These are phyloP conservation scores for Ceramica pisi DNA, from an alignment of 2,888 invertebrate genomes.

Conservation along the genomic window DNA sequence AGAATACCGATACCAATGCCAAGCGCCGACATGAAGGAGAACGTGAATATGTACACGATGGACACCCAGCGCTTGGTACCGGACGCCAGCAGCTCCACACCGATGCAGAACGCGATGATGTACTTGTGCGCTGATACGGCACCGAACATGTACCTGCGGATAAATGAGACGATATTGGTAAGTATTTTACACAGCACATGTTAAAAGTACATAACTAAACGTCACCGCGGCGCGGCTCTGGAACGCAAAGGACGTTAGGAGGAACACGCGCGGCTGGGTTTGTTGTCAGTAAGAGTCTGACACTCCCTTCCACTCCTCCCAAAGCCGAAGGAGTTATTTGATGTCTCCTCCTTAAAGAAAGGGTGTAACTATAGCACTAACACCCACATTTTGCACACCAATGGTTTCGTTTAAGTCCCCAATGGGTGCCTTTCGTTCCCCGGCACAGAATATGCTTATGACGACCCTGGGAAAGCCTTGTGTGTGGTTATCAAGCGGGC, in stretches of 20 bases:
- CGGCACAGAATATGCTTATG: too few species aligned
- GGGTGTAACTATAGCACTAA: not conserved
- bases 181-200: not conserved
- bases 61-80: constrained; percentile 92
- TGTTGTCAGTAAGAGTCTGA: too few species aligned
- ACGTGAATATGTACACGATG: constrained; percentile 93
- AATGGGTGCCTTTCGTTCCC: too few species aligned
- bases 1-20: constrained; percentile 94
- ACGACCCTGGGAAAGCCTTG: too few species aligned
- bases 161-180: not conserved
- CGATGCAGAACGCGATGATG: constrained; percentile 97
- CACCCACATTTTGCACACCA: not conserved
- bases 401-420: not conserved
- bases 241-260: too few species aligned
- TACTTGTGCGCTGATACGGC: constrained; percentile 97
- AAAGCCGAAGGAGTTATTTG: too few species aligned
- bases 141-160: constrained; percentile 94
- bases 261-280: too few species aligned
- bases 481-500: too few species aligned
- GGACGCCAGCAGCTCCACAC: constrained; percentile 94
- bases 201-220: too few species aligned
- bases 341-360: too few species aligned
- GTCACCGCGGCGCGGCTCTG: too few species aligned
- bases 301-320: too few species aligned
- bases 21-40: constrained; percentile 95